A percentile compares a stretch with the other conserved stretches of the same genome.
phyloP scores from a whole-genome alignment of 2,888 invertebrate species.

The Cephus pulcher region DNA sequence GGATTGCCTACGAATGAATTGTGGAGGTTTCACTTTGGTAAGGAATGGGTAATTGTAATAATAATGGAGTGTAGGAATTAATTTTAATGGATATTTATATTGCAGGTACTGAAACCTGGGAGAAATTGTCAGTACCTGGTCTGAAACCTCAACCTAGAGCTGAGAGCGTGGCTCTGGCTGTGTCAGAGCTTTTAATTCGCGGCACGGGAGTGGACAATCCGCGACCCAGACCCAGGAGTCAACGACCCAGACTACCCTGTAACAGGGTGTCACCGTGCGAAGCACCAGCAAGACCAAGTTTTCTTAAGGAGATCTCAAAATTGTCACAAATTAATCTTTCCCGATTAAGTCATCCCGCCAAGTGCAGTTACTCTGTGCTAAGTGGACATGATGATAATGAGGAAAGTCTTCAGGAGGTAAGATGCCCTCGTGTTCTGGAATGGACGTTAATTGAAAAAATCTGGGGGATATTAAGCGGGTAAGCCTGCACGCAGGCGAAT shows the following conservation, averaged over 20 bases:
- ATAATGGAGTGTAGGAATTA: neutral
- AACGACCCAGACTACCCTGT: constrained; percentile 57
- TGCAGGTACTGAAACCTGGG: constrained; percentile 81
- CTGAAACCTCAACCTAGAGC: constrained; percentile 77
- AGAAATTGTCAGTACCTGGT: constrained; percentile 74
- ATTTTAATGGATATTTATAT: constrained; percentile 11
- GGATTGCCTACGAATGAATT: constrained; percentile 81
- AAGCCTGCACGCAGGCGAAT: constrained; percentile 59
- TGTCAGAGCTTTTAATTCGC: constrained; percentile 70
- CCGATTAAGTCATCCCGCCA: constrained; percentile 71
- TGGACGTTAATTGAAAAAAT: neutral
- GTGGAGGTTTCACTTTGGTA: constrained; percentile 88
- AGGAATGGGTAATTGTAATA: constrained; percentile 33
- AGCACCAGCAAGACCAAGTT: constrained; percentile 65
- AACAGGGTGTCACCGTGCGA: constrained; percentile 66
- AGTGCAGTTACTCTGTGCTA: constrained; percentile 79
- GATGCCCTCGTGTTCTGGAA: neutral
- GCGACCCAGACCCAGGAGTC: constrained; percentile 47
- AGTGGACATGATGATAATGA: constrained; percentile 75
- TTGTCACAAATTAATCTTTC: constrained; percentile 79
- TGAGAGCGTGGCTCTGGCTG: constrained; percentile 76
- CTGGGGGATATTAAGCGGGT: constrained; percentile 28
- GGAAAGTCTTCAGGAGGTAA: constrained; percentile 69
- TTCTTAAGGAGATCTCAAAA: constrained; percentile 77
- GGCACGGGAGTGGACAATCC: constrained; percentile 56